A percentile compares a stretch with the other conserved stretches of the same genome.
Conservation (phyloP, 2,888 invertebrate species). For the Listrodromus nycthemerus region DNA sequence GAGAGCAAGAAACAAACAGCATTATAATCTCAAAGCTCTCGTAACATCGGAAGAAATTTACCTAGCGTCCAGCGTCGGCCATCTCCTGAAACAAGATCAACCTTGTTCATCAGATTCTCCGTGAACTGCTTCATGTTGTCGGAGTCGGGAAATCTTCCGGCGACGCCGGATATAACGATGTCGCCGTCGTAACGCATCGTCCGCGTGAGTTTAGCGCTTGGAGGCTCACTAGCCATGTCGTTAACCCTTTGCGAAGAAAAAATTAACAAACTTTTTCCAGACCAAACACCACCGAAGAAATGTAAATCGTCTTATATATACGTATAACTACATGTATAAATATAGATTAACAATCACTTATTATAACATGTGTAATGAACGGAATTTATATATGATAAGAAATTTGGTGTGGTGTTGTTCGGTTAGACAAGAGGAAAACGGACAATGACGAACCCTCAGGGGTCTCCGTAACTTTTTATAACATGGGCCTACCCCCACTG, state of each 20-base stretch:
- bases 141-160: slow-evolving; percentile 92
- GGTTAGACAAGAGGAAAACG: slow-evolving; percentile 40
- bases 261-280: slow-evolving; percentile 19
- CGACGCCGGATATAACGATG: slow-evolving; percentile 88
- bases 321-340: neutral
- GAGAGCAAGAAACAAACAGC: too few species aligned
- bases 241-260: slow-evolving; percentile 42
- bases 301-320: slow-evolving; percentile 1
- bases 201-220: slow-evolving; percentile 77
- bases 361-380: slow-evolving; percentile 23
- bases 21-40: neutral
- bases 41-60: slow-evolving; percentile 50
- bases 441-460: slow-evolving; percentile 56
- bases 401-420: slow-evolving; percentile 33
- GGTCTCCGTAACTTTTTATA: slow-evolving; percentile 64
- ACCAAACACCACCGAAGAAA: slow-evolving; percentile 41
- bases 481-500: slow-evolving; percentile 58
- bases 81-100: slow-evolving; percentile 88
- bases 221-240: slow-evolving; percentile 53
- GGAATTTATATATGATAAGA: neutral
- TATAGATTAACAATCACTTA: slow-evolving; percentile 26
- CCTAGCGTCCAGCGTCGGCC: slow-evolving; percentile 83
- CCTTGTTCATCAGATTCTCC: slow-evolving; percentile 90
- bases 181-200: slow-evolving; percentile 87
- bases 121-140: slow-evolving; percentile 90